Evolutionary conservation across 2,888 invertebrate species (phyloP).

Genomic region (Drosophila engyochracea): DNA sequence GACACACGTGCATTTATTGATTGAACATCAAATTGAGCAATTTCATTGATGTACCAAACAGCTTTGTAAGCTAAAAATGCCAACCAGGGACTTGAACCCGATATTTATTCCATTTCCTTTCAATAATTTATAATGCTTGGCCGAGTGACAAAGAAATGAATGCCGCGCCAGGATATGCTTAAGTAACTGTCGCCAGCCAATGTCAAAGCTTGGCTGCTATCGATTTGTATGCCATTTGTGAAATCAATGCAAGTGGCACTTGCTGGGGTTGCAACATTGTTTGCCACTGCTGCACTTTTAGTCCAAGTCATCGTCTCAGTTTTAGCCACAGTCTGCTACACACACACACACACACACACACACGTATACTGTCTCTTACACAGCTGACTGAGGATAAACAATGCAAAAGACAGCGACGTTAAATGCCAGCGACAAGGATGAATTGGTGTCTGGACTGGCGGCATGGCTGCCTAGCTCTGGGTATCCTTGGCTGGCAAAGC

Average conservation of each 20-base stretch:
- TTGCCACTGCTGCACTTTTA: slow-evolving; percentile 35
- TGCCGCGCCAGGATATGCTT: slow-evolving; percentile 48
- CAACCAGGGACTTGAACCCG: slow-evolving; percentile 20
- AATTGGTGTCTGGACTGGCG: slow-evolving; percentile 37
- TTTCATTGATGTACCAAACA: slow-evolving; percentile 65
- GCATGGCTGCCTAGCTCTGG: slow-evolving; percentile 11
- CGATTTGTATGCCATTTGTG: slow-evolving; percentile 28
- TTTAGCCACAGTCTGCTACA: slow-evolving; percentile 8
- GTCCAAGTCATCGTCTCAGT: slow-evolving; percentile 3
- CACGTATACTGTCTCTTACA: slow-evolving; percentile 4
- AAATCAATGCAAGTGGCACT: slow-evolving; percentile 72
- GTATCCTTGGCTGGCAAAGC: slow-evolving; percentile 45
- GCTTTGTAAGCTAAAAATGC: slow-evolving; percentile 50
- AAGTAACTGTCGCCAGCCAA: slow-evolving; percentile 62
- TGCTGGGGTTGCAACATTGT: slow-evolving; percentile 74
- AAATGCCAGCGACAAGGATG: slow-evolving; percentile 65
- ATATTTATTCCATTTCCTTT: slow-evolving; percentile 45
- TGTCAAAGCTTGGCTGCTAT: slow-evolving; percentile 29
- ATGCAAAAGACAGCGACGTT: slow-evolving; percentile 51
- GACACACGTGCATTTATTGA: slow-evolving; percentile 68
- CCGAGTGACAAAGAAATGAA: slow-evolving; percentile 74
- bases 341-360: background rate
- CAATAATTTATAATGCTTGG: slow-evolving; percentile 68
- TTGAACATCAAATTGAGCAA: slow-evolving; percentile 80
- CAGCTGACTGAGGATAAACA: slow-evolving; percentile 56